phyloP scores from a whole-genome alignment of 2,888 invertebrate genomes.

The Magallana nippona region DNA sequence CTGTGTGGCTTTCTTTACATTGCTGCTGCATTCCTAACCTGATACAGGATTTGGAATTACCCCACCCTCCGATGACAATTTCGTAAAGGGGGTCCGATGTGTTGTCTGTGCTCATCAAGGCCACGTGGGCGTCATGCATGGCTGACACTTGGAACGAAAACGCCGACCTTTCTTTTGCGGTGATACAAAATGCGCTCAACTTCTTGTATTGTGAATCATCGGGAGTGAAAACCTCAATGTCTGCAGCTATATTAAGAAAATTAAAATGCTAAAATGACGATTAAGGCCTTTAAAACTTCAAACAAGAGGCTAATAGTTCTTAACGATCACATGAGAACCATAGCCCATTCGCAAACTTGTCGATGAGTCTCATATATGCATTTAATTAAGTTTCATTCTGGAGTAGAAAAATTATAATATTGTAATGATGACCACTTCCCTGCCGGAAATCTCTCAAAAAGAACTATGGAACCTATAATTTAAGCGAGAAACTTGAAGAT shows the following conservation, averaged over 20 bases:
- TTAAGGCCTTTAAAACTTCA: no score
- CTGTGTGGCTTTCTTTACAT: background rate
- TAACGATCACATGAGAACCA: no score
- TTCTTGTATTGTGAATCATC: background rate
- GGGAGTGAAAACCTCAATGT: background rate
- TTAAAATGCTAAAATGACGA: no score
- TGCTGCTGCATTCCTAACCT: background rate
- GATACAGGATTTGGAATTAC: background rate
- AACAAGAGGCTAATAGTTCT: no score
- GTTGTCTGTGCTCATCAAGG: background rate
- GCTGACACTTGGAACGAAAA: background rate
- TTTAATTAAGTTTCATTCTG: no score
- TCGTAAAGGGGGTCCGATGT: background rate
- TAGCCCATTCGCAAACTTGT: no score
- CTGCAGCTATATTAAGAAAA: background rate
- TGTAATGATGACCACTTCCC: no score
- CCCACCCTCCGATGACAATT: background rate
- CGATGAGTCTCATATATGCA: no score
- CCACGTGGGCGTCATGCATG: background rate
- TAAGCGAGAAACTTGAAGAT: no score
- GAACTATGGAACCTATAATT: no score
- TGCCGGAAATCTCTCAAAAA: no score
- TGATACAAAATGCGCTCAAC: background rate
- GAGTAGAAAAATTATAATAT: no score
- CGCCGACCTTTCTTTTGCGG: background rate